These are phyloP conservation scores for Macroramphosus scolopax DNA, from an alignment of 2,797 vertebrate genomes.

Conservation along the genomic window DNA sequence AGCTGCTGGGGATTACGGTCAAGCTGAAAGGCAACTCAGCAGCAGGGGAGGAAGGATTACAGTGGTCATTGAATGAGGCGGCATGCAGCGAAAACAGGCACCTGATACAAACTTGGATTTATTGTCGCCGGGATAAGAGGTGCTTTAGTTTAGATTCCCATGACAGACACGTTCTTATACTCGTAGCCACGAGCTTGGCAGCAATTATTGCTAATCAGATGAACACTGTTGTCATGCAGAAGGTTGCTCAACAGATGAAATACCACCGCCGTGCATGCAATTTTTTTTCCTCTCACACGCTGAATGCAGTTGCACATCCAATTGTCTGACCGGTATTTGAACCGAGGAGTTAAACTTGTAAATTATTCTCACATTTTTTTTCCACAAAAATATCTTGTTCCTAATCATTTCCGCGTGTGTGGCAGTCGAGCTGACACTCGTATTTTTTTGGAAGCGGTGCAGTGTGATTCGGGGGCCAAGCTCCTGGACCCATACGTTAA, in stretches of 20 bases:
- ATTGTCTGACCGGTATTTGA: slow-evolving; percentile 21
- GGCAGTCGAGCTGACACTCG: slow-evolving; percentile 42
- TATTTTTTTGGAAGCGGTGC: slow-evolving; percentile 10
- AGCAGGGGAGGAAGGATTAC: slow-evolving; percentile 68
- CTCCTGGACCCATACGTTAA: slow-evolving; percentile 30
- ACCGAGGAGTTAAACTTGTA: slow-evolving; percentile 15
- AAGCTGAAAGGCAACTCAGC: slow-evolving; percentile 62
- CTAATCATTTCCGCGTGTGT: slow-evolving; percentile 53
- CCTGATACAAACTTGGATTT: slow-evolving; percentile 50
- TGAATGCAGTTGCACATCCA: slow-evolving; percentile 11
- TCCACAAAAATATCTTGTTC: slow-evolving; percentile 26
- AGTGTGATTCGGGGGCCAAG: slow-evolving; percentile 38
- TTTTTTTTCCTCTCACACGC: slow-evolving; percentile 6
- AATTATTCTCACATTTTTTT: slow-evolving; percentile 13
- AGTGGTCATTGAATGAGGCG: slow-evolving; percentile 61
- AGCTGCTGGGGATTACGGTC: slow-evolving; percentile 66
- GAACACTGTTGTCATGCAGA: slow-evolving; percentile 8
- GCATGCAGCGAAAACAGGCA: slow-evolving; percentile 56
- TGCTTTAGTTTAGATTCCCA: slow-evolving; percentile 21
- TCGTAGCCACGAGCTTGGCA: neutral
- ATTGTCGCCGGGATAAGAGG: slow-evolving; percentile 36
- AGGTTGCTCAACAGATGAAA: neutral
- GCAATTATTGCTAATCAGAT: slow-evolving; percentile 5
- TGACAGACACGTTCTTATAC: slow-evolving; percentile 6
- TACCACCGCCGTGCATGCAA: neutral